Percentiles rank a stretch among this genome's conserved stretches.
Evolutionary conservation across 2,888 invertebrate genomes (phyloP).

Genomic region (Oxycera nigricornis): DNA sequence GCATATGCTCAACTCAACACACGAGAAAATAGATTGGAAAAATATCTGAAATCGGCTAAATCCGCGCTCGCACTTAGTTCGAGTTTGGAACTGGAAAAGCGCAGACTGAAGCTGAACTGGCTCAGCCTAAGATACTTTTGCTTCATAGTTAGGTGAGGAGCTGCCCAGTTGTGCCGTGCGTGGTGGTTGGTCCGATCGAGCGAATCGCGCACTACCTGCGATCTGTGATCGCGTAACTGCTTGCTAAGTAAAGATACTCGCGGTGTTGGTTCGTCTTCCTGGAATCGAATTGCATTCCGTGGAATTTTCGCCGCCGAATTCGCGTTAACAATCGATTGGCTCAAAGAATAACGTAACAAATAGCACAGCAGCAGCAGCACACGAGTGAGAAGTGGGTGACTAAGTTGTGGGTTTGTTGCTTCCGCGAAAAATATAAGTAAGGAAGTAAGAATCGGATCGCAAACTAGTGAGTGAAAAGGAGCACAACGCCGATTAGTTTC

Average conservation of each 20-base stretch:
- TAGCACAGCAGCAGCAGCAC: background rate
- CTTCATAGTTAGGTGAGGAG: background rate
- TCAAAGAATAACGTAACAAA: background rate
- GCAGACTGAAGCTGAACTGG: conserved; percentile 9
- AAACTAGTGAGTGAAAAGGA: background rate
- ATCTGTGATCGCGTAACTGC: background rate
- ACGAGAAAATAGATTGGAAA: background rate
- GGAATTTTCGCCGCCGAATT: background rate
- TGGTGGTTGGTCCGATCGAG: background rate
- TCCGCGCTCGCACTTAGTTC: conserved; percentile 18
- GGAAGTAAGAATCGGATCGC: background rate
- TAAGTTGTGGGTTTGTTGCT: background rate
- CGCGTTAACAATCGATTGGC: background rate
- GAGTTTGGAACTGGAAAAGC: conserved; percentile 32
- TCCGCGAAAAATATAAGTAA: background rate
- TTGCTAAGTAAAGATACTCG: background rate
- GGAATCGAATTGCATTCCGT: background rate
- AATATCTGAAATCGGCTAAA: conserved; percentile 29
- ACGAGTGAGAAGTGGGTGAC: conserved; percentile 26
- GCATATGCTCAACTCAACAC: background rate
- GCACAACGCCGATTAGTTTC: background rate
- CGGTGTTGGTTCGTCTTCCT: background rate
- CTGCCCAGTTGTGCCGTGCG: background rate
- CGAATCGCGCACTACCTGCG: background rate
- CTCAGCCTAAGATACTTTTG: conserved; percentile 22